phyloP scores from a whole-genome alignment of 2,113 vertebrate genomes.

The Callaeas wilsoni region DNA sequence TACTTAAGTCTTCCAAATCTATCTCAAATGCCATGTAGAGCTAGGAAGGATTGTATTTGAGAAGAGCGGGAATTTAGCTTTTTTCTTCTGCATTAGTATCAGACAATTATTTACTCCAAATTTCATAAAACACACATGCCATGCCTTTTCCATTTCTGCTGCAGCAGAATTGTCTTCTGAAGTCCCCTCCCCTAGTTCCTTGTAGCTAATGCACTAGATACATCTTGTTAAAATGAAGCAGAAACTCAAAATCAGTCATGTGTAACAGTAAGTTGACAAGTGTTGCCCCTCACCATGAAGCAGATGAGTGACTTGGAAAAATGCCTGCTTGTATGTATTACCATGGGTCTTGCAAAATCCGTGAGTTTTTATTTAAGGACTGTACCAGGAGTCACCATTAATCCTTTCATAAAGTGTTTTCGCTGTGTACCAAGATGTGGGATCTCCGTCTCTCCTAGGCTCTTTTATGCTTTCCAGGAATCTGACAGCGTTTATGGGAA shows the following conservation, averaged over 20 bases:
- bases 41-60: not conserved
- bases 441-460: not conserved
- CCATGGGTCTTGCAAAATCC: not conserved
- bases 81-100: not conserved
- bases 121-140: not conserved
- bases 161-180: not conserved
- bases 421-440: not conserved
- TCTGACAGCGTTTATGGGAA: not conserved
- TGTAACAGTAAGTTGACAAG: not conserved
- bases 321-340: not conserved
- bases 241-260: not conserved
- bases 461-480: not conserved
- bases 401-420: not conserved
- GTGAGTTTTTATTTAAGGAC: not conserved
- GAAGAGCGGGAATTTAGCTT: not conserved
- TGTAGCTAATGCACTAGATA: not conserved
- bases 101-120: not conserved
- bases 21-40: not conserved
- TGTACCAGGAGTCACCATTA: not conserved
- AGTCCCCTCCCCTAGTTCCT: not conserved
- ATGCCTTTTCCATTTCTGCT: not conserved
- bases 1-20: not conserved
- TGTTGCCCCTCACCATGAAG: not conserved
- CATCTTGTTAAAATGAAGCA: not conserved
- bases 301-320: not conserved